Percentiles rank a stretch among this genome's conserved stretches.
These are phyloP conservation scores for Monodelphis domestica DNA, from an alignment of 2,797 vertebrate species.

Conservation along the genomic window DNA sequence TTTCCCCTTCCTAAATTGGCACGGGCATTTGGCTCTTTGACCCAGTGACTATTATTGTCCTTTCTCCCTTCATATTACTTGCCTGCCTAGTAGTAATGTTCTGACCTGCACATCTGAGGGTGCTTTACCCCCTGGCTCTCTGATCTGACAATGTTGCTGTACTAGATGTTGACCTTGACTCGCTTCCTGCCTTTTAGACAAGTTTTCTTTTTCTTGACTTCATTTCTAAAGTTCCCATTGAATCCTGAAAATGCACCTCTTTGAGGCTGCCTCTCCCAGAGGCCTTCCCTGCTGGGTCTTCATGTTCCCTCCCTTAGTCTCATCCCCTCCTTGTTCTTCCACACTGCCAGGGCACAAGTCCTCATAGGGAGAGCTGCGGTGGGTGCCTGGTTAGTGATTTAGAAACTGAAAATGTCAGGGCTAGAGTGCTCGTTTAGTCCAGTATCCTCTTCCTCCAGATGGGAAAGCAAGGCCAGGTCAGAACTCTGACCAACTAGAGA, in stretches of 20 bases:
- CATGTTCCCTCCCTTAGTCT: too few species aligned
- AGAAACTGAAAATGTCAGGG: too few species aligned
- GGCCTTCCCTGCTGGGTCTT: neutral
- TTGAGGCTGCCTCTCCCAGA: neutral
- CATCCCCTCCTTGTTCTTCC: neutral
- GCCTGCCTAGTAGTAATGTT: neutral
- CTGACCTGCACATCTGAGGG: neutral
- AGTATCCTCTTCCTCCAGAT: neutral
- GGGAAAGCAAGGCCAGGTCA: too few species aligned
- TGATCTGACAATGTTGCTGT: neutral
- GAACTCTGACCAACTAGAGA: too few species aligned
- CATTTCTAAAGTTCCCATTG: neutral
- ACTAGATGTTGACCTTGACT: neutral
- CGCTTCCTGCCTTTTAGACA: neutral
- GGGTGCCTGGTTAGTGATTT: neutral
- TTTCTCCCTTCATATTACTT: neutral
- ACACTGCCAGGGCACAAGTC: slow-evolving; percentile 32
- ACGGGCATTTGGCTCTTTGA: neutral
- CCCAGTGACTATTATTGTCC: neutral
- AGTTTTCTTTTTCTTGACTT: neutral
- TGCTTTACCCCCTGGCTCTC: too few species aligned
- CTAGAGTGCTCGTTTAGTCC: too few species aligned
- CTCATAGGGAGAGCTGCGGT: slow-evolving; percentile 7
- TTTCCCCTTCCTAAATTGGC: too few species aligned
- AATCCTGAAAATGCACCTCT: neutral